Conservation (phyloP, 2,888 invertebrate genomes). For the Hydrotaea diabolus region DNA sequence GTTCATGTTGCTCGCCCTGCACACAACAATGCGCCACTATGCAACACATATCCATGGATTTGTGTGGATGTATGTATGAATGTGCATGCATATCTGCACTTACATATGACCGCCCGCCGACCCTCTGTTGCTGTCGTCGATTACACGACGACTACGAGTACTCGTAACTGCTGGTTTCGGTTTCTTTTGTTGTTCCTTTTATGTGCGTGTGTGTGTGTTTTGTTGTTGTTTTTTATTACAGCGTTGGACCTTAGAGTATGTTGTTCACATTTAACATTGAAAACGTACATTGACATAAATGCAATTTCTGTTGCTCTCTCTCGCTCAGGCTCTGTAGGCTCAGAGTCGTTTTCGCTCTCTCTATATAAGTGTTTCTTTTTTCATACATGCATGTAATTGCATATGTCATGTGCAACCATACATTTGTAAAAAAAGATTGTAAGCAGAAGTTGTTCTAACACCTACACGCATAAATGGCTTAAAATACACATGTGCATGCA, state of each 20-base stretch:
- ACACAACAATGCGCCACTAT: background rate
- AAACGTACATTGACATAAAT: conserved; percentile 78
- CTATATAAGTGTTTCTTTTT: background rate
- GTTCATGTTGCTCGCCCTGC: background rate
- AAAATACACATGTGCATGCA: background rate
- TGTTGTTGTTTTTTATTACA: background rate
- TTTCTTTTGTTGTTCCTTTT: background rate
- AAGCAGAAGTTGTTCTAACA: background rate
- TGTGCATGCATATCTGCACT: background rate
- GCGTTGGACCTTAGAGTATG: conserved; percentile 55
- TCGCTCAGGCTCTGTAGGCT: background rate
- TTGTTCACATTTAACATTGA: conserved; percentile 74
- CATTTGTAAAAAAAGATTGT: background rate
- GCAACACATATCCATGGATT: background rate
- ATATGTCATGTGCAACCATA: conserved; percentile 13
- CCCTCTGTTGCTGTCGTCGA: background rate
- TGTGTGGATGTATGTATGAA: too few relatives aligned
- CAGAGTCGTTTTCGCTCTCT: background rate
- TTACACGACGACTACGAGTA: too few relatives aligned
- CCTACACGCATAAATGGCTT: background rate
- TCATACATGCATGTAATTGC: conserved; percentile 9
- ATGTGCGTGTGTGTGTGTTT: background rate
- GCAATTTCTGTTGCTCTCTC: conserved; percentile 62
- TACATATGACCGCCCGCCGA: background rate
- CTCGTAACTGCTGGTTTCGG: background rate